Percentiles rank a stretch among this genome's conserved stretches.
Conservation (phyloP, 2,797 vertebrate species). For the Pangasius sanitwongsei region DNA sequence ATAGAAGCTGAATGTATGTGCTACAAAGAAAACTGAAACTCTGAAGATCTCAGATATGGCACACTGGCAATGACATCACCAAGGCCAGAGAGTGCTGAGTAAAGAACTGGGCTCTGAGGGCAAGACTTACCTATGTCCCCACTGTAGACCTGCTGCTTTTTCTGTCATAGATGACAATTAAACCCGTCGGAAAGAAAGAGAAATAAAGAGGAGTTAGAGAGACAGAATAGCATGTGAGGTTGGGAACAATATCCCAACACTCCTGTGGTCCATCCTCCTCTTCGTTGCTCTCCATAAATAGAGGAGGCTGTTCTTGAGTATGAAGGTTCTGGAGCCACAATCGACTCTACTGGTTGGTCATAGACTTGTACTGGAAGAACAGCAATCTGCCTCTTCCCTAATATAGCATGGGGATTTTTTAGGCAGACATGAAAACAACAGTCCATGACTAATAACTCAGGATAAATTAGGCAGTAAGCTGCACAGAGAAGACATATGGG, state of each 20-base stretch:
- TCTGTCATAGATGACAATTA: conserved; percentile 79
- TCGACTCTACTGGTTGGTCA: conserved; percentile 27
- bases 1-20: conserved; percentile 15
- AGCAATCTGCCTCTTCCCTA: conserved; percentile 6
- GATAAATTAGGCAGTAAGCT: not conserved
- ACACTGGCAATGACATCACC: conserved; percentile 42
- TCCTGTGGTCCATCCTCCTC: conserved; percentile 54
- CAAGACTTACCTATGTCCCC: conserved; percentile 82
- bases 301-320: conserved; percentile 56
- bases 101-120: conserved; percentile 55
- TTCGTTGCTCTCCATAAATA: conserved; percentile 51
- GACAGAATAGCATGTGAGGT: conserved; percentile 47
- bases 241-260: conserved; percentile 38
- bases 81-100: conserved; percentile 40
- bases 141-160: conserved; percentile 73
- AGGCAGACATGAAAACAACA: conserved; percentile 24
- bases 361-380: conserved; percentile 38
- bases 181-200: conserved; percentile 67
- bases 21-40: conserved; percentile 21
- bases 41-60: conserved; percentile 45
- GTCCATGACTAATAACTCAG: not conserved
- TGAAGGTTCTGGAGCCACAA: conserved; percentile 25
- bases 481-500: conserved; percentile 5
- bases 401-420: conserved; percentile 20
- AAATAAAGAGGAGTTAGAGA: conserved; percentile 80